These are phyloP conservation scores for Alloplasta piceator DNA, from an alignment of 2,888 invertebrate genomes.

Conservation along the genomic window DNA sequence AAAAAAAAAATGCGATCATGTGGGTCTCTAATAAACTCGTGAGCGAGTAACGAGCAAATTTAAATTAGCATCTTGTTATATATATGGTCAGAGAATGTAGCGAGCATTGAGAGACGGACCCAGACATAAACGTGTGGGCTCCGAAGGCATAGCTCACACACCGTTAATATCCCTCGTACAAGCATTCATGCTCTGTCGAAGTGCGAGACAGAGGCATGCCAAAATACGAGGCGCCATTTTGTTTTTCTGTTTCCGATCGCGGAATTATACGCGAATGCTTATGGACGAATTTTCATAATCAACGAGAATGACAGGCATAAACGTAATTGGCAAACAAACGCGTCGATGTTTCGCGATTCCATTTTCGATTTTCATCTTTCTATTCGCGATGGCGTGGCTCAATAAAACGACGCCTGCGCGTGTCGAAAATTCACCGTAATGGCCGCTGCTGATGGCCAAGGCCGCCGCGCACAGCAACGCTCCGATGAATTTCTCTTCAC, in stretches of 20 bases:
- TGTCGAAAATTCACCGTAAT: constrained; percentile 65
- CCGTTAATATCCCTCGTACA: constrained; percentile 87
- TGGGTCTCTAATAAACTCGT: too few relatives aligned
- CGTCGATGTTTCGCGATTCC: constrained; percentile 27
- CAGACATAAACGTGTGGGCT: constrained; percentile 89
- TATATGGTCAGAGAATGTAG: constrained; percentile 81
- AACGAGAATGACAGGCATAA: not conserved
- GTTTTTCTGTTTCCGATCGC: too few relatives aligned
- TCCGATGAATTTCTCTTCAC: constrained; percentile 3
- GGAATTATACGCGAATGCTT: not conserved
- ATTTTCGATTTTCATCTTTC: constrained; percentile 19
- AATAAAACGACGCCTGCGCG: constrained; percentile 70
- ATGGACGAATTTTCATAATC: not conserved
- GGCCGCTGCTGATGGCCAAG: constrained; percentile 65
- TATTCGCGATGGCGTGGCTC: constrained; percentile 55
- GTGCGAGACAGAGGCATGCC: constrained; percentile 88
- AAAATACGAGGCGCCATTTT: constrained; percentile 87
- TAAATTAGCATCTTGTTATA: not conserved
- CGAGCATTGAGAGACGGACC: constrained; percentile 91
- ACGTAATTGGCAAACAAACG: not conserved
- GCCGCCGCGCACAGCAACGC: constrained; percentile 27
- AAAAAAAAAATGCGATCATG: too few relatives aligned
- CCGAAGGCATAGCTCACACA: constrained; percentile 90
- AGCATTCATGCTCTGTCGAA: constrained; percentile 90
- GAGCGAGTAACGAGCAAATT: not conserved